These are phyloP conservation scores for Actinemys pallida DNA, from an alignment of 2,113 vertebrate species.

Conservation along the genomic window DNA sequence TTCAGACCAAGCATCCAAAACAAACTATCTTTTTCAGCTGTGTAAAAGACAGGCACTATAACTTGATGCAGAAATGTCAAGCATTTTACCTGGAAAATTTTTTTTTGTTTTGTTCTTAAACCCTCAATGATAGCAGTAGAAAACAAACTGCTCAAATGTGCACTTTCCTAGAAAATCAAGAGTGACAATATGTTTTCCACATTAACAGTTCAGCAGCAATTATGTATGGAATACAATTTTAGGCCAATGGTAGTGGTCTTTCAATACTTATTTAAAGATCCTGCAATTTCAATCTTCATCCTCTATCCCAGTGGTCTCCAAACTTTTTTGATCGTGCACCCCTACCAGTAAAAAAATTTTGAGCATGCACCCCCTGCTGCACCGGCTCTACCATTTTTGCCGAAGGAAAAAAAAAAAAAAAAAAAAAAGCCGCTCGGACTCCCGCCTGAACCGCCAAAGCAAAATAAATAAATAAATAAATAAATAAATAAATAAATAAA, in stretches of 20 bases:
- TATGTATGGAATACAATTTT: conserved; percentile 52
- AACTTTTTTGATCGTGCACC: too few relatives aligned
- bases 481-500: too few relatives aligned
- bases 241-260: conserved; percentile 9
- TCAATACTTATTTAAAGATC: neutral
- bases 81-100: conserved; percentile 74
- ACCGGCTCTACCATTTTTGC: too few relatives aligned
- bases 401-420: too few relatives aligned
- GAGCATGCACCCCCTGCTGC: too few relatives aligned
- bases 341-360: too few relatives aligned
- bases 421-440: too few relatives aligned
- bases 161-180: conserved; percentile 71
- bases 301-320: neutral
- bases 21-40: conserved; percentile 46
- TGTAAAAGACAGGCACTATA: conserved; percentile 55
- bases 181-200: conserved; percentile 65
- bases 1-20: conserved; percentile 60
- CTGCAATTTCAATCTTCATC: neutral
- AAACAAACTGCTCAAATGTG: conserved; percentile 74
- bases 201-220: conserved; percentile 59
- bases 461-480: too few relatives aligned
- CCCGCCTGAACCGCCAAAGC: too few relatives aligned
- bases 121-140: conserved; percentile 75
- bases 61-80: conserved; percentile 49
- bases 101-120: conserved; percentile 69